Evolutionary conservation across 2,888 invertebrate genomes (phyloP), one percentile per base, ranked within the genome.

Genomic region (Anoplius nigerrimus): DNA sequence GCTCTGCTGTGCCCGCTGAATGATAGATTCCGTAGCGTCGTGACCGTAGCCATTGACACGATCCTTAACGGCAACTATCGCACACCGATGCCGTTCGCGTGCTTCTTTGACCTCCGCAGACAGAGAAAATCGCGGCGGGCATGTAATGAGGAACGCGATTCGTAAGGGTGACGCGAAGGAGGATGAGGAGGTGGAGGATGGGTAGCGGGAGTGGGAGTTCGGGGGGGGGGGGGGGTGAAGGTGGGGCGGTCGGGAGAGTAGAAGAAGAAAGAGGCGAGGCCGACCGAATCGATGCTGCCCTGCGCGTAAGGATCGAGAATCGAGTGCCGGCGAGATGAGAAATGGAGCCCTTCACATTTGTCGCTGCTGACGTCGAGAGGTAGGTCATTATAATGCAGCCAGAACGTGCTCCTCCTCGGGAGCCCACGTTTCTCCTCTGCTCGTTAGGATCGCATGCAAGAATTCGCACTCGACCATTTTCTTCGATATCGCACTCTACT

Each of bases 381-480:
- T 65, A 69, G 71, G 68, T 80, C 79, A 78, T 80, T 80, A 80
- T 80, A 78, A 76, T 75, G 74, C 62, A 62, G 51, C 63, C 68
- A 45, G 66, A 65, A 43, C 59, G 54, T 63, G 52, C 66, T 58
- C 59, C 59, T 56, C 55, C 53, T 24, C 22, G 22, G 43, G 48
- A 57, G 53, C 58, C 27, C 66, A 51, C 56, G 52, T 52, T 42
- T 21, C 51, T 8, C 56, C 69, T 61, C 59, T 66, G 67, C 76
- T 78, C 74, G 73, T 74, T 78, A 74, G 66, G 53, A 66, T 63
- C 67, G 69, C 64, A 74, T 70, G 72, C 72, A 67, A 69, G 66
- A 74, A 79, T 76, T 79, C 74, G 70, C 71, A 69, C 70, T 78
- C 71, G 66, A 79, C 72, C 69, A 79, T 74, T 79, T 80, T 75